These are phyloP conservation scores for Trachymyrmex cornetzi DNA, from an alignment of 1,140 invertebrate genomes.

Conservation along the genomic window DNA sequence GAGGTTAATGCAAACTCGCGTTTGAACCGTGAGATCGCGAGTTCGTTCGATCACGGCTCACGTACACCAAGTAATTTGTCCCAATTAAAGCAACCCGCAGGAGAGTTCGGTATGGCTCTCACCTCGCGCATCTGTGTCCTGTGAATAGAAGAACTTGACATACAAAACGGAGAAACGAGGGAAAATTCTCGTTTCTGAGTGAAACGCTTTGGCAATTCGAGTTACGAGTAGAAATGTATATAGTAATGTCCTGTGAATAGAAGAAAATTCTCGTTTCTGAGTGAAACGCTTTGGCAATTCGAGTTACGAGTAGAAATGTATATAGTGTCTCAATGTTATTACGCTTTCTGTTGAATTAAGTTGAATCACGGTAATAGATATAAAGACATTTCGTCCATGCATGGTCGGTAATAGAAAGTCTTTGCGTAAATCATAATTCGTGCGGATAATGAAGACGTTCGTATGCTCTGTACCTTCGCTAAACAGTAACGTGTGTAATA, in stretches of 20 bases:
- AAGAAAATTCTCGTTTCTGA: constrained; percentile 43
- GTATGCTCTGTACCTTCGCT: background rate
- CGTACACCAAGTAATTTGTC: constrained; percentile 78
- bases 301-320: background rate
- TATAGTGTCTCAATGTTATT: constrained; percentile 16
- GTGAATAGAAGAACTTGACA: constrained; percentile 59
- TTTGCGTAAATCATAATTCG: constrained; percentile 8
- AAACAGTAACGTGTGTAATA: background rate
- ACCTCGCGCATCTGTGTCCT: constrained; percentile 51
- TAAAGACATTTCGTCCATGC: background rate
- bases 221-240: background rate
- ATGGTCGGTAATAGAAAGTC: background rate
- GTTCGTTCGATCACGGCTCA: constrained; percentile 75
- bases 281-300: constrained; percentile 9
- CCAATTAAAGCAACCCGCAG: constrained; percentile 77
- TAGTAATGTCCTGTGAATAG: constrained; percentile 46
- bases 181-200: constrained; percentile 21
- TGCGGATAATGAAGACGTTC: background rate
- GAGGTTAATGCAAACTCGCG: constrained; percentile 64
- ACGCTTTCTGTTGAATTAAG: constrained; percentile 32
- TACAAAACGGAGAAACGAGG: constrained; percentile 33
- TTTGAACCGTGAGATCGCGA: constrained; percentile 63
- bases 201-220: constrained; percentile 15
- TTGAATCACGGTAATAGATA: constrained; percentile 1
- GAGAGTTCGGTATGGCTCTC: constrained; percentile 63